Evolutionary conservation across 2,888 invertebrate genomes (phyloP).

Genomic region (Cecidostiba fungosa): DNA sequence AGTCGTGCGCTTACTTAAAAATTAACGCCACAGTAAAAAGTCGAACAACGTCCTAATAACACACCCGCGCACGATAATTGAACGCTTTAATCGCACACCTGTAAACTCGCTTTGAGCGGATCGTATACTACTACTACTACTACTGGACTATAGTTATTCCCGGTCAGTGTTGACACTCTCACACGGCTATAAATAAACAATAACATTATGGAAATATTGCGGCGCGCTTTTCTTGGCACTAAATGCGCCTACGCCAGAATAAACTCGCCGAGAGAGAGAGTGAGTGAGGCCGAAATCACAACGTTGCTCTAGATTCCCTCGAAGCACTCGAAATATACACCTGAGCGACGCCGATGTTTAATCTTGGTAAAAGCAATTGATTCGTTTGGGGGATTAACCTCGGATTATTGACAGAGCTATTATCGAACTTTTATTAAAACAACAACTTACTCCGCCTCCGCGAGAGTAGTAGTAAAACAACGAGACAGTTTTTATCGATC

Average conservation of each 20-base stretch:
- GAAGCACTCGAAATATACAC: neutral
- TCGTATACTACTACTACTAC: neutral
- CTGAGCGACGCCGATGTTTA: neutral
- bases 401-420: neutral
- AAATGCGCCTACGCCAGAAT: neutral
- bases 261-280: neutral
- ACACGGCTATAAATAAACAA: neutral
- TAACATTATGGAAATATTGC: slow-evolving; percentile 13
- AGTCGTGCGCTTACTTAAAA: neutral
- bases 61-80: neutral
- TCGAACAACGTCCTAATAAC: neutral
- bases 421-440: neutral
- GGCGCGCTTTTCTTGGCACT: neutral
- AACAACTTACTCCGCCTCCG: neutral
- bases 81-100: neutral
- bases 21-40: slow-evolving; percentile 1
- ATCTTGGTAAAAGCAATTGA: neutral
- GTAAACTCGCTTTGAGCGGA: neutral
- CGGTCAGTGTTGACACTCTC: neutral
- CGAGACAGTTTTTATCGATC: neutral
- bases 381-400: neutral
- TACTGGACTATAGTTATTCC: neutral
- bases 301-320: neutral
- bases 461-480: neutral
- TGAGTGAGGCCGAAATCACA: neutral